Conservation (phyloP, 2,888 invertebrate genomes). For the Ochropleura leucogaster region DNA sequence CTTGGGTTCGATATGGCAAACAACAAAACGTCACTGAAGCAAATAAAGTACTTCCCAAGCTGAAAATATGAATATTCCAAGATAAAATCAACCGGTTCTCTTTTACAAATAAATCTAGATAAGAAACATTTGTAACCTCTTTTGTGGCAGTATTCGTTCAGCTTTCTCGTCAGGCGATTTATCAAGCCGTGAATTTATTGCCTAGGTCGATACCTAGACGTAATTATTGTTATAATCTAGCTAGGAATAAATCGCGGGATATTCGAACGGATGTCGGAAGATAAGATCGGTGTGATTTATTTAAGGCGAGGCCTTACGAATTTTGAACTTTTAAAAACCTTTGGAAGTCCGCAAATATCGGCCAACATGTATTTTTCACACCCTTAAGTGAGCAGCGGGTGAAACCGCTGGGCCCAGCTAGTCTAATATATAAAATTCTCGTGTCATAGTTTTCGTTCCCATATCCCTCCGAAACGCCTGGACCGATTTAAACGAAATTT, state of each 20-base stretch:
- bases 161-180: constrained; percentile 60
- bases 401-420: too few relatives aligned
- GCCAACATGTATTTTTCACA: too few relatives aligned
- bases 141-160: constrained; percentile 26
- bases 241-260: constrained; percentile 41
- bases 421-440: too few relatives aligned
- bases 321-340: too few relatives aligned
- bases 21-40: too few relatives aligned
- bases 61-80: constrained; percentile 1
- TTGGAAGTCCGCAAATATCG: too few relatives aligned
- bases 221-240: constrained; percentile 53
- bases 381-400: too few relatives aligned
- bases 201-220: constrained; percentile 32
- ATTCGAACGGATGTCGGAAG: constrained; percentile 36
- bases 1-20: too few relatives aligned
- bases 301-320: not conserved
- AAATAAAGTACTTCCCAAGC: not conserved
- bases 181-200: constrained; percentile 58
- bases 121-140: constrained; percentile 41
- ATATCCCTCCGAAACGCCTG: too few relatives aligned
- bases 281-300: constrained; percentile 46
- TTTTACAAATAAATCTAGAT: constrained; percentile 42
- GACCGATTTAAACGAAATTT: too few relatives aligned
- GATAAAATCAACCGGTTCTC: constrained; percentile 29
- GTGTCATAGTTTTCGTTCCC: too few relatives aligned